Conservation (phyloP, 2,888 invertebrate genomes). For the Macrophya alboannulata region DNA sequence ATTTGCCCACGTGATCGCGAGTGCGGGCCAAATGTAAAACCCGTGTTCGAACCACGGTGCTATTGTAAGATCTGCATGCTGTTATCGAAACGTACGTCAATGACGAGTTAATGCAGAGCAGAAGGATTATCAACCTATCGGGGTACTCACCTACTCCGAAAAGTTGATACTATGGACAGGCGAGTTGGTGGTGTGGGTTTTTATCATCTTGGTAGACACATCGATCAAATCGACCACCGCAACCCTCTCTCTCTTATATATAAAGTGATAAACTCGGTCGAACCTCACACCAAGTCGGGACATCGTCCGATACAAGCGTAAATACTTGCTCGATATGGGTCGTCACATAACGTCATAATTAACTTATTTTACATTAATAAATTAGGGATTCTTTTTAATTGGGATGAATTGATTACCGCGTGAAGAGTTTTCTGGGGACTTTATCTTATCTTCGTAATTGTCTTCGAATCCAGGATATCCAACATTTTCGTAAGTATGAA, state of each 20-base stretch:
- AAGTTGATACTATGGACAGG: slow-evolving; percentile 23
- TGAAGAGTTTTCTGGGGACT: background rate
- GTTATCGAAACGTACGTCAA: background rate
- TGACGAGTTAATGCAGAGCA: background rate
- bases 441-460: background rate
- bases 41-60: background rate
- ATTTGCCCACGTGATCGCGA: background rate
- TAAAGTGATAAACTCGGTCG: slow-evolving; percentile 38
- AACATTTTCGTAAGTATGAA: background rate
- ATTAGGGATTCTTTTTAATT: background rate
- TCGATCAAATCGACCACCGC: slow-evolving; percentile 3
- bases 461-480: background rate
- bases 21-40: background rate
- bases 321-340: background rate
- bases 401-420: background rate
- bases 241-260: slow-evolving; percentile 29
- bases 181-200: background rate
- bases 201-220: background rate
- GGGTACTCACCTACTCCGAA: slow-evolving; percentile 24
- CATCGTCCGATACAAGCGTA: slow-evolving; percentile 13
- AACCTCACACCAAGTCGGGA: slow-evolving; percentile 28
- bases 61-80: slow-evolving; percentile 1
- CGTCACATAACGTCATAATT: background rate
- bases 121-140: slow-evolving; percentile 18
- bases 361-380: background rate